Conservation (phyloP, 2,888 invertebrate species). For the Phyto melanocephala region DNA sequence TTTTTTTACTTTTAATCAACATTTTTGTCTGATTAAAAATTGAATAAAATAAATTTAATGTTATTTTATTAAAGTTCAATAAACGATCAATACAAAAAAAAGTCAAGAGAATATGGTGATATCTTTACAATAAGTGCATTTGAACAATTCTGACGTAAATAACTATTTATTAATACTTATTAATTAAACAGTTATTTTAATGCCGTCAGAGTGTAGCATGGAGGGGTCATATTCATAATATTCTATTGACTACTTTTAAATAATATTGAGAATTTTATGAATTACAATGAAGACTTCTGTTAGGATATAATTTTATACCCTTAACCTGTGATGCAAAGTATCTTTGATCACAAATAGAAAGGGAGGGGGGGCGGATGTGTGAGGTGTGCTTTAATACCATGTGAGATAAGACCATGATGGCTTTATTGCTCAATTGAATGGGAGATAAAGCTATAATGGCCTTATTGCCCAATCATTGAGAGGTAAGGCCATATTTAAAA, state of each 20-base stretch:
- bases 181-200: not conserved
- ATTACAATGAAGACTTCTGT: not conserved
- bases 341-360: too few species aligned
- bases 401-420: too few species aligned
- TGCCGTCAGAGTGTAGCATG: not conserved
- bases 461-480: too few species aligned
- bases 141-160: constrained; percentile 22
- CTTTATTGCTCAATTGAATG: too few species aligned
- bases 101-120: not conserved
- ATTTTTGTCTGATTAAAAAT: constrained; percentile 13
- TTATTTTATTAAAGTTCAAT: constrained; percentile 31
- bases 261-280: not conserved
- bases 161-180: not conserved
- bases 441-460: too few species aligned
- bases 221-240: not conserved
- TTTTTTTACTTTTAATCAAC: constrained; percentile 13
- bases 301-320: not conserved
- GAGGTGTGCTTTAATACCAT: too few species aligned
- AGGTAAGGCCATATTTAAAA: too few species aligned
- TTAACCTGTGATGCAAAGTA: too few species aligned
- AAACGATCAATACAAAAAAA: constrained; percentile 35
- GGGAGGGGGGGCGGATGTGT: too few species aligned
- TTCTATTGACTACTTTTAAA: not conserved
- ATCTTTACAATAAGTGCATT: constrained; percentile 6
- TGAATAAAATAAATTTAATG: constrained; percentile 11